These are phyloP conservation scores for Zaprionus bogoriensis DNA, from an alignment of 2,888 invertebrate genomes.

Conservation along the genomic window DNA sequence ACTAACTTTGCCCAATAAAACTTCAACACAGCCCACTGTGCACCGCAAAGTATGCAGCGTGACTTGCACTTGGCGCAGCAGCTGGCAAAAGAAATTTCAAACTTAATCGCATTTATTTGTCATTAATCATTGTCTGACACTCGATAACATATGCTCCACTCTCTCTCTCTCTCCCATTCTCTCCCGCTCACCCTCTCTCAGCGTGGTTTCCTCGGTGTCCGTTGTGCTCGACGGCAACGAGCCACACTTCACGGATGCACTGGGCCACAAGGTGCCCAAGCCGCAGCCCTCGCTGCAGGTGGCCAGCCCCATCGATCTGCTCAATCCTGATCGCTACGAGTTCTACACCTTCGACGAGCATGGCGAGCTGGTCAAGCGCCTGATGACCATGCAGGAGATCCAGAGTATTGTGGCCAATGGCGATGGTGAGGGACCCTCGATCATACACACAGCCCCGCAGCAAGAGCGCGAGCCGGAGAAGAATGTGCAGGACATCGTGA, in stretches of 20 bases:
- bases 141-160: conserved; percentile 33
- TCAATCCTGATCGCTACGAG: conserved; percentile 92
- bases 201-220: conserved; percentile 87
- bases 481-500: conserved; percentile 90
- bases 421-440: conserved; percentile 86
- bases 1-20: no score
- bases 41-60: conserved; percentile 58
- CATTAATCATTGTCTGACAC: conserved; percentile 54
- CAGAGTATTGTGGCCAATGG: conserved; percentile 93
- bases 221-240: conserved; percentile 85
- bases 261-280: conserved; percentile 87
- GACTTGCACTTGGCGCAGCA: conserved; percentile 32
- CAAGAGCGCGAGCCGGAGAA: conserved; percentile 85
- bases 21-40: conserved; percentile 16
- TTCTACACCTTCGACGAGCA: conserved; percentile 94
- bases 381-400: conserved; percentile 93
- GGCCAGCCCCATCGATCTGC: conserved; percentile 90
- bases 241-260: conserved; percentile 87
- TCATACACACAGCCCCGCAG: conserved; percentile 79
- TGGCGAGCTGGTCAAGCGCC: conserved; percentile 90
- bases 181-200: conserved; percentile 59
- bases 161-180: conserved; percentile 47
- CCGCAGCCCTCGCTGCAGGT: conserved; percentile 86
- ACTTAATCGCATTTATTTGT: conserved; percentile 41
- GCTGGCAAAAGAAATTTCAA: conserved; percentile 3